phyloP scores from a whole-genome alignment of 2,113 vertebrate species.

The Heterotis niloticus region DNA sequence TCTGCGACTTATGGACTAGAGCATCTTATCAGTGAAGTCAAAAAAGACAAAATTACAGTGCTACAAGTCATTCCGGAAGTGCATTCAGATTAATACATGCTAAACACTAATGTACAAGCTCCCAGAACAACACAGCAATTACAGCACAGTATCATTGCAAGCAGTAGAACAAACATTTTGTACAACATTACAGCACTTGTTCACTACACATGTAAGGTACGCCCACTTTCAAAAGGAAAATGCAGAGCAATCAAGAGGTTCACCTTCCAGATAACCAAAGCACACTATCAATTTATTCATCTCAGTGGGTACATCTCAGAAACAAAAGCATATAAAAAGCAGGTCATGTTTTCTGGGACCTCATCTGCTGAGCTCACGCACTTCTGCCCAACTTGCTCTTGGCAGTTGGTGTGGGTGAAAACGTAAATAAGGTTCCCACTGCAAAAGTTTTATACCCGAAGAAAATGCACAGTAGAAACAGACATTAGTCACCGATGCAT shows the following conservation, averaged over 20 bases:
- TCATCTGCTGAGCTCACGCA: background rate
- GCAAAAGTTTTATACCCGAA: background rate
- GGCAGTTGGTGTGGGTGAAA: background rate
- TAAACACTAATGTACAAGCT: background rate
- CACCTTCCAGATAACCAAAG: background rate
- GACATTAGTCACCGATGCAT: conserved; percentile 17
- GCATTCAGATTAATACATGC: background rate
- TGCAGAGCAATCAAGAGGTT: background rate
- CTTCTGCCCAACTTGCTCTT: conserved; percentile 21
- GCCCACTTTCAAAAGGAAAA: background rate
- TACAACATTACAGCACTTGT: background rate
- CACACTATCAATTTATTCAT: background rate
- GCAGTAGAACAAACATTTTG: background rate
- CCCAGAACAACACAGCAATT: background rate
- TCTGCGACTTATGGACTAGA: background rate
- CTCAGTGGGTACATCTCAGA: background rate
- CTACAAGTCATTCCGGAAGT: background rate
- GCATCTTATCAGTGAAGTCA: background rate
- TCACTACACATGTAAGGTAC: background rate
- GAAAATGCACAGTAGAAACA: background rate
- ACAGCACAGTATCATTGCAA: background rate
- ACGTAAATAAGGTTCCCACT: background rate
- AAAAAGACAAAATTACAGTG: background rate
- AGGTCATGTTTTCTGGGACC: conserved; percentile 10
- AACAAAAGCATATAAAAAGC: background rate